Percentiles rank a stretch among this genome's conserved stretches.
Conservation (phyloP, 2,888 invertebrate species). For the Gisinianus flammeolus region DNA sequence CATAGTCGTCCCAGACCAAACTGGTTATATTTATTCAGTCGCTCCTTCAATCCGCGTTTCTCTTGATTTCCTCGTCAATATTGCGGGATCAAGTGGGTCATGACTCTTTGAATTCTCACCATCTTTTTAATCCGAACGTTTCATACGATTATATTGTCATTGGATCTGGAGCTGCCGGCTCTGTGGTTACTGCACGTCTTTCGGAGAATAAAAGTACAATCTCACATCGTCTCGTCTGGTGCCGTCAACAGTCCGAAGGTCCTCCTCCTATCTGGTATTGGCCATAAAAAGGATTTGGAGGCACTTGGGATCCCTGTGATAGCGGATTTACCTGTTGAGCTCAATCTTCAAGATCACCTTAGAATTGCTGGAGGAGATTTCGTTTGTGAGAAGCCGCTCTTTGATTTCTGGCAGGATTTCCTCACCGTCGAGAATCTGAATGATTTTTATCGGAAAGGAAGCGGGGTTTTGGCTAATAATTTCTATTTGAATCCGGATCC, state of each 20-base stretch:
- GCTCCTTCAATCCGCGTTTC: background rate
- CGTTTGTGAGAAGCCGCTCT: background rate
- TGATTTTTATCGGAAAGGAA: background rate
- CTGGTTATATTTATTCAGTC: background rate
- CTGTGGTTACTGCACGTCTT: background rate
- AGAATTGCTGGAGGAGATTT: background rate
- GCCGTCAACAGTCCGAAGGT: background rate
- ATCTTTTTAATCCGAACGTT: background rate
- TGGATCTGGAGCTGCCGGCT: background rate
- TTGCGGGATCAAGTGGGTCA: background rate
- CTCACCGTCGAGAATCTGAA: conserved; percentile 3
- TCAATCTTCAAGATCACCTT: conserved; percentile 7
- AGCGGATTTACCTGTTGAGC: conserved; percentile 3
- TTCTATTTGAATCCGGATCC: background rate
- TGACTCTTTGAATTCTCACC: background rate
- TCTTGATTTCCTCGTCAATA: background rate
- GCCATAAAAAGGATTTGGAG: background rate
- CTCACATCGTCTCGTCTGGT: background rate
- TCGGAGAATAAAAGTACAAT: too few species aligned
- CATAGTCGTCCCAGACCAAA: too few species aligned
- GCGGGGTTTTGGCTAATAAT: background rate
- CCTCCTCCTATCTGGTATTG: background rate
- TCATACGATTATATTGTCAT: background rate
- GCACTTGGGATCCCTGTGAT: background rate
- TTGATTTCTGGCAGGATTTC: conserved; percentile 3